These are phyloP conservation scores for Halocaridina rubra DNA, from an alignment of 2,888 invertebrate species.

Conservation along the genomic window DNA sequence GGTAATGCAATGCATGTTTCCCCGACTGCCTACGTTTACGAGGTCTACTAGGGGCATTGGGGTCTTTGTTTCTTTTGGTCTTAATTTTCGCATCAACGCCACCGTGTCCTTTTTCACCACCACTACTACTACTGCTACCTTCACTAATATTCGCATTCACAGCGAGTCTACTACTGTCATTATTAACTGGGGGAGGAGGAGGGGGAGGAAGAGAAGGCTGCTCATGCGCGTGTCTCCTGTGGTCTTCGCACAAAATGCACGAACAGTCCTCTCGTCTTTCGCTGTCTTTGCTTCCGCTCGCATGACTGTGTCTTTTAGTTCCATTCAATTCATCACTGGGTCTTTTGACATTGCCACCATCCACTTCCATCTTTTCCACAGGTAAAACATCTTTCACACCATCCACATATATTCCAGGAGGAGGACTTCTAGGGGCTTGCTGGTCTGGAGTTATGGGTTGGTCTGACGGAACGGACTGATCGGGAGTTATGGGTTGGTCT, in stretches of 20 bases:
- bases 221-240: constrained; percentile 47
- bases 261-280: constrained; percentile 52
- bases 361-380: constrained; percentile 36
- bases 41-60: constrained; percentile 41
- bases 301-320: constrained; percentile 16
- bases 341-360: neutral
- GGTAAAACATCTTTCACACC: constrained; percentile 31
- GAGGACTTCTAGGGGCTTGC: constrained; percentile 37
- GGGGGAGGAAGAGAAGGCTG: neutral
- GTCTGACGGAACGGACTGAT: constrained; percentile 55
- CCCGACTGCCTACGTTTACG: constrained; percentile 52
- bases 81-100: constrained; percentile 30
- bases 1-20: constrained; percentile 39
- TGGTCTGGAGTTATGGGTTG: constrained; percentile 48
- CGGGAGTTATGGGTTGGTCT: constrained; percentile 58
- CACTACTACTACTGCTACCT: constrained; percentile 30
- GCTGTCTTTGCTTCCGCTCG: constrained; percentile 42
- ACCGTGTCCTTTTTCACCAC: neutral
- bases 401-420: constrained; percentile 30
- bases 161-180: neutral
- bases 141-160: neutral
- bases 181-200: constrained; percentile 6
- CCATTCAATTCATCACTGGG: constrained; percentile 9
- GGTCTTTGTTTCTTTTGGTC: constrained; percentile 40
- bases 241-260: constrained; percentile 52